A percentile compares a stretch with the other conserved stretches of the same genome.
Evolutionary conservation across 1,140 invertebrate genomes (phyloP).

Genomic region (Teleogryllus occipitalis): DNA sequence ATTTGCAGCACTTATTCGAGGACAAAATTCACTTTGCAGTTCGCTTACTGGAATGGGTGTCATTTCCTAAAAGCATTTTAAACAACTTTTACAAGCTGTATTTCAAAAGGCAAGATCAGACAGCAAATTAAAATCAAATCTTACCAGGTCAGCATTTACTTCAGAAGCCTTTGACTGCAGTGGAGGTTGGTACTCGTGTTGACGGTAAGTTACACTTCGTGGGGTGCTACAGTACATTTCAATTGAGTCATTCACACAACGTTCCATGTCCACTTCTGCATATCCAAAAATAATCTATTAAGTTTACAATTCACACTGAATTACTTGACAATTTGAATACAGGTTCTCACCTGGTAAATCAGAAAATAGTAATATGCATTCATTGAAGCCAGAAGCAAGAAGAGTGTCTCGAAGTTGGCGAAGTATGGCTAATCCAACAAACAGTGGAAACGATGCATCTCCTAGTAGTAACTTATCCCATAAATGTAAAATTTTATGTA

Average conservation of each 20-base stretch:
- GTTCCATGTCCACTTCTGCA: slow-evolving; percentile 86
- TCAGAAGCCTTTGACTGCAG: not conserved
- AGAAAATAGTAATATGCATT: slow-evolving; percentile 94
- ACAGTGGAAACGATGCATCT: slow-evolving; percentile 88
- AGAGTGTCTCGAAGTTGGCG: slow-evolving; percentile 78
- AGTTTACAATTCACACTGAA: slow-evolving; percentile 2
- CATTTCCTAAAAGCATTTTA: slow-evolving; percentile 14
- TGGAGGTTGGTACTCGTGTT: slow-evolving; percentile 49
- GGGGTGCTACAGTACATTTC: slow-evolving; percentile 80
- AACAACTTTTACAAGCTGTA: slow-evolving; percentile 17
- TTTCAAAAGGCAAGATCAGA: too few relatives aligned
- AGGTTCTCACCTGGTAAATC: slow-evolving; percentile 69
- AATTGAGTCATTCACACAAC: slow-evolving; percentile 82
- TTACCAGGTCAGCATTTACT: slow-evolving; percentile 27
- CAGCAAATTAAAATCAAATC: not conserved
- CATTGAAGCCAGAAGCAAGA: slow-evolving; percentile 87
- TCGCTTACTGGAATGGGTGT: slow-evolving; percentile 50
- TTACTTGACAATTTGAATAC: not conserved
- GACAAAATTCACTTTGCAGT: slow-evolving; percentile 62
- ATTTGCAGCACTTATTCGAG: slow-evolving; percentile 78
- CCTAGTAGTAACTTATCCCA: slow-evolving; percentile 95
- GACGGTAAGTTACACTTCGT: slow-evolving; percentile 75
- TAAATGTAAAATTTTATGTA: slow-evolving; percentile 95
- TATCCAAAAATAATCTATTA: slow-evolving; percentile 22
- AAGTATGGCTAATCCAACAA: slow-evolving; percentile 89